Evolutionary conservation across 2,797 vertebrate genomes (phyloP), one percentile per base, ranked within the genome.

Genomic region (Microchirus variegatus): DNA sequence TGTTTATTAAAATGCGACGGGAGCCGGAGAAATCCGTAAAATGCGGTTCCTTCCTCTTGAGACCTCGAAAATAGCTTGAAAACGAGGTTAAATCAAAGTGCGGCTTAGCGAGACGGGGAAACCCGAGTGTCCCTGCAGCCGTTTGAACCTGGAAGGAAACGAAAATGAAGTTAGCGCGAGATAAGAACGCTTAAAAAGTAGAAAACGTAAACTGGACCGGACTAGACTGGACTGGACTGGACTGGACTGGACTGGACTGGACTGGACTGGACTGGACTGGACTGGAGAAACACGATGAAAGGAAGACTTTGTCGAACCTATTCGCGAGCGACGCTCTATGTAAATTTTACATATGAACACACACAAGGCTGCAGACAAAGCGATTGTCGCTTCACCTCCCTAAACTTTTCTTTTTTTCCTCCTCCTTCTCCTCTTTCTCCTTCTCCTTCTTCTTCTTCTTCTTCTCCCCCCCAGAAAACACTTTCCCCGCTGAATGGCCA

Each of bases 401-500:
- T 70, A 87, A 93, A 90, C 81, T 10, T 42, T 72, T 90, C 90
- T 91, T 85, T 42, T 72, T 90, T 91, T 90, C 83, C 31, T 1
- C 31, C n/a, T n/a, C n/a, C n/a, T n/a, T n/a, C n/a, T n/a, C 4
- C 31, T 22, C 22, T 22, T 5, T 14, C 40, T 41, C 40, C 40
- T n/a, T n/a, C n/a, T n/a, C 40, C 40, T 41, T 14, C 40, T 41
- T 41, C 82, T 10, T 41, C 64, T 90, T 91, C 90, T 85, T 85
- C 77, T 69, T 37, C 45, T 50, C 76, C 73, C 84, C 70, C 81
- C 78, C 83, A 89, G 89, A 93, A 93, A 93, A 93, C 93, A 92
- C 92, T 93, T 94, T 93, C 82, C 88, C 47, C 49, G 82, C 87
- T 94, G 92, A 94, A 94, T 92, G 85, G 93, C 87, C 90, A 91